A percentile compares a stretch with the other conserved stretches of the same genome.
phyloP scores from a whole-genome alignment of 2,113 vertebrate species.

The Bucco capensis region DNA sequence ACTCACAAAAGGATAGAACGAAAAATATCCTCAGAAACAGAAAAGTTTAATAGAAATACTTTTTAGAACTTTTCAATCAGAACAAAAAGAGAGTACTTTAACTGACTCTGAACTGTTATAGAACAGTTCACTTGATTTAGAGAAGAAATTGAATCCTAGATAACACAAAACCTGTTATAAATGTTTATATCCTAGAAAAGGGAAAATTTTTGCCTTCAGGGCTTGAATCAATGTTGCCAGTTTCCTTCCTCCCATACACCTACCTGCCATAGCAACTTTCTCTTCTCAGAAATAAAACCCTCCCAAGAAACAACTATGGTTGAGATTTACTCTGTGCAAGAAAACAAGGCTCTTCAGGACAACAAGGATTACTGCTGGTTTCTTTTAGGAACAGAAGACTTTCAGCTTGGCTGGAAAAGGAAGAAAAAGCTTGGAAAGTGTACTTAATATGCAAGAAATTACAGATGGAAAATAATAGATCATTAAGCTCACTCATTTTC shows the following conservation, averaged over 20 bases:
- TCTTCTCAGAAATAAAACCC: neutral
- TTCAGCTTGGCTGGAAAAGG: neutral
- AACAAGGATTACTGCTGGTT: neutral
- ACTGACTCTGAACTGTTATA: neutral
- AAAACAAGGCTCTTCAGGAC: neutral
- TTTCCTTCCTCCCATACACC: neutral
- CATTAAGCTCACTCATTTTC: neutral
- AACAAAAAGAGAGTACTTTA: neutral
- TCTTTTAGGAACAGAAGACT: neutral
- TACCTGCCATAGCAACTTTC: neutral
- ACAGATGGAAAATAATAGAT: constrained; percentile 2
- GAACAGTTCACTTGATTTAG: constrained; percentile 4
- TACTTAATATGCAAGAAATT: neutral
- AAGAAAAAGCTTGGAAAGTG: neutral
- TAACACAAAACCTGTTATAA: neutral
- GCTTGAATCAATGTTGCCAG: neutral
- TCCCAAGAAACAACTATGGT: neutral
- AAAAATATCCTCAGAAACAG: neutral
- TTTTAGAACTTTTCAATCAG: neutral
- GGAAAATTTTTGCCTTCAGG: neutral
- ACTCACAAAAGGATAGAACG: neutral
- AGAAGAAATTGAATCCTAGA: neutral
- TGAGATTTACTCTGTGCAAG: neutral
- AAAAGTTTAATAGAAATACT: neutral
- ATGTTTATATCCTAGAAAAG: neutral